A percentile compares a stretch with the other conserved stretches of the same genome.
Conservation (phyloP, 2,888 invertebrate species). For the Flabesymbios commensalis region DNA sequence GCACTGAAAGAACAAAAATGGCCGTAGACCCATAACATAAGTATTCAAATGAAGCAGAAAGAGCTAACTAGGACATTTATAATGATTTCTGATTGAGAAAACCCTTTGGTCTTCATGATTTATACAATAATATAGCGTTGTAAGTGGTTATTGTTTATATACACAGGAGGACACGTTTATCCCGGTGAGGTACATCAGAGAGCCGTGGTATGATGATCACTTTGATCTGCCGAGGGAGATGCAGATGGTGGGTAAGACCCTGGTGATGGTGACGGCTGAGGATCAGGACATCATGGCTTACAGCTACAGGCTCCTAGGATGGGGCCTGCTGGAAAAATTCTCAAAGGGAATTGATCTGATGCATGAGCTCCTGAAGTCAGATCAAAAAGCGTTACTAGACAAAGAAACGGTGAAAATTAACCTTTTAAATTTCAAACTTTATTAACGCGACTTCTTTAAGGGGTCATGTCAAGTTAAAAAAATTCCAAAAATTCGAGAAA, state of each 20-base stretch:
- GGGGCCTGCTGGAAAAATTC: slow-evolving; percentile 72
- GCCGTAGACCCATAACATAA: no score
- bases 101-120: no score
- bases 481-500: no score
- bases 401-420: no score
- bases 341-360: slow-evolving; percentile 61
- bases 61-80: no score
- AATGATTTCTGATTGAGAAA: no score
- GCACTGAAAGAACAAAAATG: no score
- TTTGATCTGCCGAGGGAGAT: slow-evolving; percentile 77
- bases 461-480: no score
- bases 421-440: no score
- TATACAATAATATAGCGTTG: no score
- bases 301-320: slow-evolving; percentile 68
- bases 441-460: no score
- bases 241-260: slow-evolving; percentile 78
- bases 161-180: slow-evolving; percentile 67
- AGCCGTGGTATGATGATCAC: slow-evolving; percentile 85
- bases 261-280: slow-evolving; percentile 61
- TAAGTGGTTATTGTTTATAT: neutral
- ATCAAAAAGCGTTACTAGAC: slow-evolving; percentile 22
- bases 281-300: slow-evolving; percentile 38
- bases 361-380: slow-evolving; percentile 20
- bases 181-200: slow-evolving; percentile 78
- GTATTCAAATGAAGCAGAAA: no score